Percentiles rank a stretch among this genome's conserved stretches.
phyloP scores from a whole-genome alignment of 1,140 invertebrate species.

The Zaprionus camerounensis region DNA sequence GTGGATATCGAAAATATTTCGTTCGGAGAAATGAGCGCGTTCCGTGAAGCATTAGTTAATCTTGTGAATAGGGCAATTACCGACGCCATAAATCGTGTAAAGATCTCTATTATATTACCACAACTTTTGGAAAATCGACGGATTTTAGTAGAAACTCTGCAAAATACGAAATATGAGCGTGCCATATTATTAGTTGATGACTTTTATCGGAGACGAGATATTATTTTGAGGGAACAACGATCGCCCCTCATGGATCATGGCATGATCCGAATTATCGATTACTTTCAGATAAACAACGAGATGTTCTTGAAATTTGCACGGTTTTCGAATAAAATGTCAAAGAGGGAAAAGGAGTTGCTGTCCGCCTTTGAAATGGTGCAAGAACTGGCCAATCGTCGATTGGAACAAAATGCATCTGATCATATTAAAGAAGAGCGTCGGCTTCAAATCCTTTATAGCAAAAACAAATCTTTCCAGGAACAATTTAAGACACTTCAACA shows the following conservation, averaged over 20 bases:
- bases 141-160: conserved; percentile 6
- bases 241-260: conserved; percentile 57
- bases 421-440: conserved; percentile 53
- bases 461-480: conserved; percentile 31
- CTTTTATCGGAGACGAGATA: conserved; percentile 46
- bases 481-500: neutral
- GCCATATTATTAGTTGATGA: conserved; percentile 41
- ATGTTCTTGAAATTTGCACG: conserved; percentile 35
- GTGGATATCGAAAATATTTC: too few relatives aligned
- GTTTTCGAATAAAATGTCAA: conserved; percentile 16
- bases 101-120: conserved; percentile 64
- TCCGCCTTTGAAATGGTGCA: conserved; percentile 43
- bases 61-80: conserved; percentile 36
- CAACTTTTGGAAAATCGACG: conserved; percentile 32
- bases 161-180: conserved; percentile 31
- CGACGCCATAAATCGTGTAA: conserved; percentile 51
- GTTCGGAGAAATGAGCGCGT: conserved; percentile 38
- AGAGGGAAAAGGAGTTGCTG: conserved; percentile 30
- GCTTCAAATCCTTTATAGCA: conserved; percentile 41
- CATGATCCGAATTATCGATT: conserved; percentile 66
- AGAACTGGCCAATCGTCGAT: conserved; percentile 37
- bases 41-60: conserved; percentile 35
- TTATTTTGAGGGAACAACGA: conserved; percentile 44
- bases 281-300: conserved; percentile 46
- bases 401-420: conserved; percentile 25